Evolutionary conservation across 1,140 invertebrate species (phyloP).

Genomic region (Penaeus vannamei): DNA sequence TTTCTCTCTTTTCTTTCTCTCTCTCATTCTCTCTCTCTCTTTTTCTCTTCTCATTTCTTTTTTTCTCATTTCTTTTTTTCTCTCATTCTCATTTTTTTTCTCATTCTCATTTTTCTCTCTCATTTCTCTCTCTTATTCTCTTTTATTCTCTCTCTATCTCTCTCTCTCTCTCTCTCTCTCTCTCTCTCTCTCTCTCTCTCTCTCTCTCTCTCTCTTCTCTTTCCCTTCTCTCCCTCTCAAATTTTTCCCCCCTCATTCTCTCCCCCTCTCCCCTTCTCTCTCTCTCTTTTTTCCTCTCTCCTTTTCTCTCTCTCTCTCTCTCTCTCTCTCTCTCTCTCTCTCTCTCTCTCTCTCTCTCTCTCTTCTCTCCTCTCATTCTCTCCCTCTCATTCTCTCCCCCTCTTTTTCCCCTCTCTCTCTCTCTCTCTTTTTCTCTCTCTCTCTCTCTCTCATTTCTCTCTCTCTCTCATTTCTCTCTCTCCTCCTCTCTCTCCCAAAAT

Average conservation of each 20-base stretch:
- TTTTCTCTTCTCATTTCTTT: background rate
- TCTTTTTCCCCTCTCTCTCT: background rate
- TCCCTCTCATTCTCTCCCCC: background rate
- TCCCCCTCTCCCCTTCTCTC: background rate
- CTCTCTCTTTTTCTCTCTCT: no score
- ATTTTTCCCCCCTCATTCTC: background rate
- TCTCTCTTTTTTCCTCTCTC: background rate
- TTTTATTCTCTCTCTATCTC: background rate
- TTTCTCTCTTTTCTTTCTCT: background rate
- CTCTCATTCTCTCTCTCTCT: background rate
- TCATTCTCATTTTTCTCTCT: background rate
- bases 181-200: background rate
- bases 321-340: background rate
- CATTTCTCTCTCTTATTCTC: background rate
- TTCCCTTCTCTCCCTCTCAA: background rate
- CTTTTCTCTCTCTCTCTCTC: conserved; percentile 18
- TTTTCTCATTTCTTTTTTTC: background rate
- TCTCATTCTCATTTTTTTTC: conserved; percentile 32
- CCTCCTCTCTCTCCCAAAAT: background rate
- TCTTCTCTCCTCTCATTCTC: conserved; percentile 1
- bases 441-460: conserved; percentile 13
- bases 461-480: conserved; percentile 14
- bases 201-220: background rate
- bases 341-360: no score
- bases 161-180: background rate